These are phyloP conservation scores for Tenebrosternarchus preto DNA, from an alignment of 2,113 vertebrate genomes.

Conservation along the genomic window DNA sequence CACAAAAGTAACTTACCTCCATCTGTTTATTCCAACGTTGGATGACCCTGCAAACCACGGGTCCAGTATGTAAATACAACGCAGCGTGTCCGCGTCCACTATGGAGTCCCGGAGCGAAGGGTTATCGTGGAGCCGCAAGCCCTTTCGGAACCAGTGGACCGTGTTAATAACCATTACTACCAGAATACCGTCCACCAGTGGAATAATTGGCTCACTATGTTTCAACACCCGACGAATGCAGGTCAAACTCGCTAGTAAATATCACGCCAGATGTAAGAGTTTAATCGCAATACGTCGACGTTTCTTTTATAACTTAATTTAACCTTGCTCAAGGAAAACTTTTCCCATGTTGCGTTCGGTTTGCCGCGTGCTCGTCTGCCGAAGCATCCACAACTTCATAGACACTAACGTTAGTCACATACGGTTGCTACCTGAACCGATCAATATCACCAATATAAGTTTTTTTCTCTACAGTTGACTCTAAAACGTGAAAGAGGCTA, in stretches of 20 bases:
- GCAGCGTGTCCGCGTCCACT: constrained; percentile 78
- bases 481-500: background rate
- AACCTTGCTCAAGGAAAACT: constrained; percentile 65
- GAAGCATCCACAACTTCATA: constrained; percentile 24
- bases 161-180: constrained; percentile 81
- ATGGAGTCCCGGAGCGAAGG: constrained; percentile 82
- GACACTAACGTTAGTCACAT: constrained; percentile 19
- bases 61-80: constrained; percentile 87
- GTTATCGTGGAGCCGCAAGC: constrained; percentile 86
- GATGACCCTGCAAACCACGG: constrained; percentile 89
- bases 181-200: background rate
- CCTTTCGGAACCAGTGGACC: constrained; percentile 88
- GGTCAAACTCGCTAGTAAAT: background rate
- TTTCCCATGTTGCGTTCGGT: constrained; percentile 48
- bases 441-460: background rate
- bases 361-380: background rate
- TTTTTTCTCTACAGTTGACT: background rate
- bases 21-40: constrained; percentile 88
- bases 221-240: background rate
- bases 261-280: background rate
- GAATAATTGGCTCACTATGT: background rate
- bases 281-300: background rate
- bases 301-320: background rate
- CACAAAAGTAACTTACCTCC: constrained; percentile 75
- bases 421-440: background rate